Conservation (phyloP, 2,888 invertebrate species). For the Andrena praecox region DNA sequence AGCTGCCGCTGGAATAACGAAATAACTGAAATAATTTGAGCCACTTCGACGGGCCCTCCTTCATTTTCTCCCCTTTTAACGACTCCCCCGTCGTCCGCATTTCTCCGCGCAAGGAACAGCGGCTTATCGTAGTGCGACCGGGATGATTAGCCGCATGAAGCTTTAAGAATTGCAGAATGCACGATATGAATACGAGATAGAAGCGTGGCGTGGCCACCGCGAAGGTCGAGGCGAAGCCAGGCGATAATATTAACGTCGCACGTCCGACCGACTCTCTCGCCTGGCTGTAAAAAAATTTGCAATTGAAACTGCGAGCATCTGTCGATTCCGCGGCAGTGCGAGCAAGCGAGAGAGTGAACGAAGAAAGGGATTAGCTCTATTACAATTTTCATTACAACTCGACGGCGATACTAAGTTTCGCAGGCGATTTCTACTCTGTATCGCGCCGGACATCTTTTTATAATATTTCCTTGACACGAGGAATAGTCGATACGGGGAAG, state of each 20-base stretch:
- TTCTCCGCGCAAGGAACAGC: constrained; percentile 24
- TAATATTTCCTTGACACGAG: constrained; percentile 42
- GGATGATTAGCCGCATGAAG: constrained; percentile 61
- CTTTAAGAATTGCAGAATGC: constrained; percentile 45
- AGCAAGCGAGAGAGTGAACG: no score
- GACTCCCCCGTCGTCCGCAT: constrained; percentile 13
- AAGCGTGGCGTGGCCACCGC: neutral
- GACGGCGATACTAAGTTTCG: neutral
- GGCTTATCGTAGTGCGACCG: constrained; percentile 36
- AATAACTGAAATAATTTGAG: neutral
- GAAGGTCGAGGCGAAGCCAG: constrained; percentile 37
- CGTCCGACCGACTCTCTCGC: neutral
- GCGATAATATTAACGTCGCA: constrained; percentile 21
- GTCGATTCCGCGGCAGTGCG: no score
- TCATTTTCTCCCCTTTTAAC: neutral
- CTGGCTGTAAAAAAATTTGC: constrained; percentile 20
- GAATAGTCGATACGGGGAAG: constrained; percentile 57
- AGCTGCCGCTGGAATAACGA: neutral
- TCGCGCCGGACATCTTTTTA: constrained; percentile 48
- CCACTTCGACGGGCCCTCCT: constrained; percentile 2
- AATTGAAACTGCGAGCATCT: neutral
- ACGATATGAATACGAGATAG: constrained; percentile 48
- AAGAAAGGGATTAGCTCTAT: no score
- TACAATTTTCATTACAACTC: neutral
- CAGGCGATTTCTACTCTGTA: neutral